Evolutionary conservation across 64 coral and sea anemone species (phyloP).

Genomic region (Pachyseris speciosa): DNA sequence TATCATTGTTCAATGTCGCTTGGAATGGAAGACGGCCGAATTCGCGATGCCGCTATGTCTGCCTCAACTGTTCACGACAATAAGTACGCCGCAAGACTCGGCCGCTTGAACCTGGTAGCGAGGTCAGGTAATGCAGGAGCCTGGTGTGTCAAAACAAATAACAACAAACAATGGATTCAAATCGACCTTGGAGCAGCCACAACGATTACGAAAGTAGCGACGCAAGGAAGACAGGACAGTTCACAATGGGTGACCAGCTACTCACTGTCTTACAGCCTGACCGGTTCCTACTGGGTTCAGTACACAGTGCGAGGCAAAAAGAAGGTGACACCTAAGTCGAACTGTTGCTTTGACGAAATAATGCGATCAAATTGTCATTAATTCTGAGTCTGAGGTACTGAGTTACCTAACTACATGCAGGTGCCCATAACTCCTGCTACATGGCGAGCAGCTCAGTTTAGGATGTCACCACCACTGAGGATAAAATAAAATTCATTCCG

Average conservation of each 20-base stretch:
- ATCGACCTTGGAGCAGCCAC: conserved; percentile 1
- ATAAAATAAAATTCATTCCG: too few relatives aligned
- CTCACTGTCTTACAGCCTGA: conserved; percentile 1
- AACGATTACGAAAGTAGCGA: conserved; percentile 14
- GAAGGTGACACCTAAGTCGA: conserved; percentile 5
- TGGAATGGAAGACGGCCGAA: conserved; percentile 13
- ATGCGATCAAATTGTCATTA: too few relatives aligned
- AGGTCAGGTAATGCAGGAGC: not conserved
- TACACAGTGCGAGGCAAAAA: conserved; percentile 9
- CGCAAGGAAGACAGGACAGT: conserved; percentile 1
- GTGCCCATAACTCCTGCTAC: too few relatives aligned
- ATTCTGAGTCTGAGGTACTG: too few relatives aligned
- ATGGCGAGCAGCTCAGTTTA: too few relatives aligned
- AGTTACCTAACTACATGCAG: too few relatives aligned
- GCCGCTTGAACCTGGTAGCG: conserved; percentile 15
- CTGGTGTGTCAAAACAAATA: conserved; percentile 11
- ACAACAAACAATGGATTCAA: conserved; percentile 16
- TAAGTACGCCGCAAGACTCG: not conserved
- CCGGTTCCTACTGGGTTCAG: conserved; percentile 9
- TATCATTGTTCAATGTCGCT: not conserved
- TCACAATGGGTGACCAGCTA: conserved; percentile 12
- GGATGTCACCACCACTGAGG: too few relatives aligned
- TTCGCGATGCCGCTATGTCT: not conserved
- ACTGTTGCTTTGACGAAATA: too few relatives aligned
- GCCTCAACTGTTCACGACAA: not conserved